Evolutionary conservation across 2,888 invertebrate species (phyloP).

Genomic region (Macrophya alboannulata): DNA sequence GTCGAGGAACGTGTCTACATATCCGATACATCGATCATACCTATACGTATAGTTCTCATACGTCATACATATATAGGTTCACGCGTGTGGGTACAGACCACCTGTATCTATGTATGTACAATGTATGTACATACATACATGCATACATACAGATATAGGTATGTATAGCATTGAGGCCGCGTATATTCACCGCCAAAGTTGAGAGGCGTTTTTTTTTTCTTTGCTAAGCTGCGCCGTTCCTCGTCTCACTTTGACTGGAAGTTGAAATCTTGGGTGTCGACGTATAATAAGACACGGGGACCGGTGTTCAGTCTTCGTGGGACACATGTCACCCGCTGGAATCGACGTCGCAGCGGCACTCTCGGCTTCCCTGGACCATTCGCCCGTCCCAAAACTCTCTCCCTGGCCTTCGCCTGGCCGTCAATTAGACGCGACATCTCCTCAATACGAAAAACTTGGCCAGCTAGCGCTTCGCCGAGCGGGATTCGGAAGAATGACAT

Average conservation of each 20-base stretch:
- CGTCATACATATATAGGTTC: too few relatives aligned
- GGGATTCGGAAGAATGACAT: slow-evolving; percentile 74
- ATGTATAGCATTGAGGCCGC: neutral
- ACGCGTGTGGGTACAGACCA: too few relatives aligned
- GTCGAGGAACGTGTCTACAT: neutral
- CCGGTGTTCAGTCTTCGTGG: slow-evolving; percentile 73
- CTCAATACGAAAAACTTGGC: slow-evolving; percentile 73
- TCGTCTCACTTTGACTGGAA: slow-evolving; percentile 35
- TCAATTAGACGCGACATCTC: slow-evolving; percentile 75
- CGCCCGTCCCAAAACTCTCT: slow-evolving; percentile 30
- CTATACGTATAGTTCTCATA: too few relatives aligned
- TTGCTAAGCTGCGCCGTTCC: neutral
- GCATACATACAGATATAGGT: neutral
- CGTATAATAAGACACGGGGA: slow-evolving; percentile 73
- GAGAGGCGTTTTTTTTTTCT: neutral
- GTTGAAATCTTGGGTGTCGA: slow-evolving; percentile 67
- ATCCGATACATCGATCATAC: too few relatives aligned
- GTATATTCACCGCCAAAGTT: slow-evolving; percentile 26
- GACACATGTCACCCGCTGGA: slow-evolving; percentile 71
- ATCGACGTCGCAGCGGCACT: slow-evolving; percentile 49
- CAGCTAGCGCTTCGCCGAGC: slow-evolving; percentile 70
- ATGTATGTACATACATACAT: neutral
- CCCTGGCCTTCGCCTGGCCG: slow-evolving; percentile 65
- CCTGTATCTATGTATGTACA: neutral
- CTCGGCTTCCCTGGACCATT: slow-evolving; percentile 2